These are phyloP conservation scores for Drosophila merina DNA, from an alignment of 2,888 invertebrate genomes.

Conservation along the genomic window DNA sequence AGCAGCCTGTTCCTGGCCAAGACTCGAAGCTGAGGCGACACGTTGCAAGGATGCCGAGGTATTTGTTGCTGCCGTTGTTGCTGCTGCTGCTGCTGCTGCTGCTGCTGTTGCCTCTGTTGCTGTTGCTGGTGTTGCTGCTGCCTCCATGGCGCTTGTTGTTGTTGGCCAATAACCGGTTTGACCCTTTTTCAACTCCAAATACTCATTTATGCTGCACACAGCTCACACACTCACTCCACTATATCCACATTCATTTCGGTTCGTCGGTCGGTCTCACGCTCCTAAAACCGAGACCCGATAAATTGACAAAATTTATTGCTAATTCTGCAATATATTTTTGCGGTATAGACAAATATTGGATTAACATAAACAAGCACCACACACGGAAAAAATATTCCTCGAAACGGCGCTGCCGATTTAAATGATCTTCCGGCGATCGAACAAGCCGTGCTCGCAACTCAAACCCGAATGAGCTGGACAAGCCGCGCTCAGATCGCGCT, in stretches of 20 bases:
- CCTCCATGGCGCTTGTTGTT: conserved; percentile 49
- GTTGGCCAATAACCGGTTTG: conserved; percentile 80
- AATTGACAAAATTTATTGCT: conserved; percentile 68
- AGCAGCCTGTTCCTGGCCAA: conserved; percentile 81
- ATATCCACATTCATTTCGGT: conserved; percentile 18
- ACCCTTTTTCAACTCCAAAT: conserved; percentile 74
- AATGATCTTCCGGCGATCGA: conserved; percentile 24
- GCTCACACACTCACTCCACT: conserved; percentile 25
- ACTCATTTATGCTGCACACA: conserved; percentile 64
- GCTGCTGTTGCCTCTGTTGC: conserved; percentile 9
- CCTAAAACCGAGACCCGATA: conserved; percentile 55
- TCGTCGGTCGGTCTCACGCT: conserved; percentile 67
- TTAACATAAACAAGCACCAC: conserved; percentile 70
- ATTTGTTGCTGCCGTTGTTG: conserved; percentile 31
- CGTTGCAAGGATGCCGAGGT: conserved; percentile 66
- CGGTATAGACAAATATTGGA: conserved; percentile 63
- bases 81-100: conserved; percentile 33
- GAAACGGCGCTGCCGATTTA: conserved; percentile 19
- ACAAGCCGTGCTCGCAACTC: conserved; percentile 51
- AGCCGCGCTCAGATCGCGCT: conserved; percentile 6
- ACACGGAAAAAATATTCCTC: conserved; percentile 7
- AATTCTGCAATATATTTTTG: conserved; percentile 50
- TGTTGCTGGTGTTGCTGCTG: conserved; percentile 25
- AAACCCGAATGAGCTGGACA: conserved; percentile 35
- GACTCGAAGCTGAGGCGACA: conserved; percentile 87